These are phyloP conservation scores for Scolanthus callimorphus DNA, from an alignment of 92 coral and sea anemone genomes.

Conservation along the genomic window DNA sequence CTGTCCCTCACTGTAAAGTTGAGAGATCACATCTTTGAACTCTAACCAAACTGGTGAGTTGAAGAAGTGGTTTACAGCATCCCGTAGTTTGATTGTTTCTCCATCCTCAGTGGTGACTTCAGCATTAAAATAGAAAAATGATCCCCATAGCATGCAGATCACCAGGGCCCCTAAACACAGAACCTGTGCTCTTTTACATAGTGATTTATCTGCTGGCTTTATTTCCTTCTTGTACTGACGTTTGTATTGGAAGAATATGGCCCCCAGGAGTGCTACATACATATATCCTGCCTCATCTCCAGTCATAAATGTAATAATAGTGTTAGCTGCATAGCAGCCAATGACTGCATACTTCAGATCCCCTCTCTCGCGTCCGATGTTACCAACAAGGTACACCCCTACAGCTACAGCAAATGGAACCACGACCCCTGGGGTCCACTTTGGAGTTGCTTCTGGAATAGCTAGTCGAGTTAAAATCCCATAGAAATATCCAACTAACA, in stretches of 20 bases:
- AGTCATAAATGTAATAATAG: slow-evolving; percentile 59
- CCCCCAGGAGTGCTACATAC: slow-evolving; percentile 89
- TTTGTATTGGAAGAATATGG: slow-evolving; percentile 71
- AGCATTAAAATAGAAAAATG: slow-evolving; percentile 93
- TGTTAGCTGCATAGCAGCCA: slow-evolving; percentile 61
- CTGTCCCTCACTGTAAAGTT: slow-evolving; percentile 84
- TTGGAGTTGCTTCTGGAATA: slow-evolving; percentile 79
- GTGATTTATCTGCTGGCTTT: slow-evolving; percentile 42
- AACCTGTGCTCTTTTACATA: slow-evolving; percentile 74
- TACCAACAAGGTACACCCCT: slow-evolving; percentile 95
- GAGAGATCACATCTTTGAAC: slow-evolving; percentile 87
- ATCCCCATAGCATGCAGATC: slow-evolving; percentile 80
- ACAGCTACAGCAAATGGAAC: slow-evolving; percentile 94
- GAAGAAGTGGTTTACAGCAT: slow-evolving; percentile 93
- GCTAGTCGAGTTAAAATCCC: slow-evolving; percentile 91
- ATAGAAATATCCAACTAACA: slow-evolving; percentile 94
- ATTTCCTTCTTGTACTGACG: slow-evolving; percentile 65
- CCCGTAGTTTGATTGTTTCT: slow-evolving; percentile 90
- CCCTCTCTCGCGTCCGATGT: slow-evolving; percentile 92
- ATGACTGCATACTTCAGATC: slow-evolving; percentile 77
- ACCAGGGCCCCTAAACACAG: slow-evolving; percentile 72
- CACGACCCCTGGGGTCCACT: slow-evolving; percentile 62
- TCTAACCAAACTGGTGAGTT: slow-evolving; percentile 97
- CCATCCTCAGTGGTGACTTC: slow-evolving; percentile 96
- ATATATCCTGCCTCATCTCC: slow-evolving; percentile 87